Evolutionary conservation across 2,113 vertebrate species (phyloP).

Genomic region (Nipponia nippon): DNA sequence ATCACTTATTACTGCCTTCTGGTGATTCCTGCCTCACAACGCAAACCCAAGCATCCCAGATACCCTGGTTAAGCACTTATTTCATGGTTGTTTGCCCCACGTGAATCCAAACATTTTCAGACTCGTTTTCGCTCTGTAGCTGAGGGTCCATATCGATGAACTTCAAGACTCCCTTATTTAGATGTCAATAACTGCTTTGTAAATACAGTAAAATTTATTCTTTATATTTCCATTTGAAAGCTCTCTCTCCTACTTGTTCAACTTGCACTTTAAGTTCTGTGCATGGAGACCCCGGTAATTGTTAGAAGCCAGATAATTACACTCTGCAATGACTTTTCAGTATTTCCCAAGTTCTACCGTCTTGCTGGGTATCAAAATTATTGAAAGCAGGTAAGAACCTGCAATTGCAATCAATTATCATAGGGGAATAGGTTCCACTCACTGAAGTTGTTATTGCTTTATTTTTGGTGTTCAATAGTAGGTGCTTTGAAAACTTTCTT

Average conservation of each 20-base stretch:
- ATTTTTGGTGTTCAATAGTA: background rate
- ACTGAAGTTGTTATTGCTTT: background rate
- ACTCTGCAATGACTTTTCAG: background rate
- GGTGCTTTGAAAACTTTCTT: background rate
- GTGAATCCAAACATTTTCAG: background rate
- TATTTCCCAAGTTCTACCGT: background rate
- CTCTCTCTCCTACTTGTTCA: background rate
- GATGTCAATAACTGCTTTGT: background rate
- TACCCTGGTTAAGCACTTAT: background rate
- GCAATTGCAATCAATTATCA: background rate
- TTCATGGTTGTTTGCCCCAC: background rate
- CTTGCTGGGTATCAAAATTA: background rate
- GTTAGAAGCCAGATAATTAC: background rate
- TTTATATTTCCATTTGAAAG: background rate
- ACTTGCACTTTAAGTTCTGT: background rate
- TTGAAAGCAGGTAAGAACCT: background rate
- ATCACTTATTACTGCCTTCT: background rate
- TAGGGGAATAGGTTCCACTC: background rate
- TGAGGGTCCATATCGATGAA: background rate
- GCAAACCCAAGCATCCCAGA: background rate
- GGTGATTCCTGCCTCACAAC: background rate
- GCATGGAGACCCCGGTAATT: background rate
- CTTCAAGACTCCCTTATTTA: background rate
- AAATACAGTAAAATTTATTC: background rate
- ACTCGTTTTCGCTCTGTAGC: background rate